Evolutionary conservation across 2,888 invertebrate genomes (phyloP), one percentile per base, ranked within the genome.

Genomic region (Cheiracanthium punctorium): DNA sequence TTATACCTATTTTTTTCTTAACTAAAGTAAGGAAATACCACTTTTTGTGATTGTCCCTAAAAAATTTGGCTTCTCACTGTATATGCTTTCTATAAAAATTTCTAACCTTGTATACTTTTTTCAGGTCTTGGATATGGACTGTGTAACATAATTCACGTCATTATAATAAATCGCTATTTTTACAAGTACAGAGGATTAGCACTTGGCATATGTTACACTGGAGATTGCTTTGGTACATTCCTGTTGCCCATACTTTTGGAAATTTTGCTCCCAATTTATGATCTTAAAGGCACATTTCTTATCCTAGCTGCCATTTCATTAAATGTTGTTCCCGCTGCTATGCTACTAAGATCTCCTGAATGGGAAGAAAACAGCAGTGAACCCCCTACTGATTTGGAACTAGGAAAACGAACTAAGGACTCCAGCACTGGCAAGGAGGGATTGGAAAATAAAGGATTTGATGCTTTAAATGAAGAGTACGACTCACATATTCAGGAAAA

Each of bases 161-260:
- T 88, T 10, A 80, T 89, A 0, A 43, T 89, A 29, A 89, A 88
- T 70, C 82, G 88, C 32, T 89, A 89, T 80, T 89, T 89, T 33
- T 69, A 82, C 10, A 87, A 88, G 43, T 88, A 86, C 64, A 80
- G 80, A 37, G 88, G 72, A 33, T 74, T 82, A 24, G 89, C 89
- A 17, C 76, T 86, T 30, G 89, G 89, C 20, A 71, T 89, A 10
- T 75, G 76, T 17, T 80, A 77, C 12, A 79, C 89, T 0, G 89
- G 89, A 32, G 89, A 88, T 20, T 88, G 89, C 20, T 73, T 89
- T 24, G 89, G 89, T 17, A 76, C 88, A 0, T 89, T 89, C 43
- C 69, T 85, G 0, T 80, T 89, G 17, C 88, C 89, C 0, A 73
- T 80, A 10, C 72, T 89, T 2, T 52, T 88, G n/a, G 87, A 84